These are phyloP conservation scores for Myotis yumanensis DNA, from an alignment of 2,113 vertebrate genomes.

Conservation along the genomic window DNA sequence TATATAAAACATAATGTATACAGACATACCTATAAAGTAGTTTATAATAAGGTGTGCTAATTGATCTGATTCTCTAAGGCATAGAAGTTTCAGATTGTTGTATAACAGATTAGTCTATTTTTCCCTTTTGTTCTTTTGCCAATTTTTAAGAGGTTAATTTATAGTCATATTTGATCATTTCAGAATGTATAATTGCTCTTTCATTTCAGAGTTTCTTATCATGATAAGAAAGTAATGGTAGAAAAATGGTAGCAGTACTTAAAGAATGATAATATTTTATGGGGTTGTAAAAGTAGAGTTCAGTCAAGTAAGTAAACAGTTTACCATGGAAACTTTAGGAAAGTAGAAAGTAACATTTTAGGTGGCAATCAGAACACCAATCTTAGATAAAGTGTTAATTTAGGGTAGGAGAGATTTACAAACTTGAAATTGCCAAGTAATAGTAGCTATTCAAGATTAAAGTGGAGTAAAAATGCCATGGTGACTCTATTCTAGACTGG, in stretches of 20 bases:
- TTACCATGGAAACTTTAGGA: neutral
- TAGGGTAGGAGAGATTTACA: neutral
- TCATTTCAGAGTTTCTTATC: neutral
- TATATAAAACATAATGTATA: neutral
- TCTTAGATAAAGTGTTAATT: neutral
- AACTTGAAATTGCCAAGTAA: neutral
- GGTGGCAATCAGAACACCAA: neutral
- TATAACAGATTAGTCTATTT: neutral
- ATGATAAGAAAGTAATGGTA: neutral
- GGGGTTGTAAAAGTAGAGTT: neutral
- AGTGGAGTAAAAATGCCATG: neutral
- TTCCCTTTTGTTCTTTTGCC: neutral
- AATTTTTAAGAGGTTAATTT: constrained; percentile 1
- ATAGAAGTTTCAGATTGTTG: neutral
- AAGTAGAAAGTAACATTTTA: neutral
- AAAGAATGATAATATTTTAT: neutral
- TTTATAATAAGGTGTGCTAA: neutral
- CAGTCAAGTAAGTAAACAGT: neutral
- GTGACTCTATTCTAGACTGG: neutral
- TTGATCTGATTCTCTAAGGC: neutral
- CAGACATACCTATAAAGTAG: neutral
- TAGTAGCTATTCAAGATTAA: neutral
- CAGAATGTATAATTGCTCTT: neutral
- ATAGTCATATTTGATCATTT: neutral
- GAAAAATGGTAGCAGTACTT: neutral